A percentile compares a stretch with the other conserved stretches of the same genome.
Evolutionary conservation across 2,797 vertebrate species (phyloP).

Genomic region (Rhinatrema bivittatum): DNA sequence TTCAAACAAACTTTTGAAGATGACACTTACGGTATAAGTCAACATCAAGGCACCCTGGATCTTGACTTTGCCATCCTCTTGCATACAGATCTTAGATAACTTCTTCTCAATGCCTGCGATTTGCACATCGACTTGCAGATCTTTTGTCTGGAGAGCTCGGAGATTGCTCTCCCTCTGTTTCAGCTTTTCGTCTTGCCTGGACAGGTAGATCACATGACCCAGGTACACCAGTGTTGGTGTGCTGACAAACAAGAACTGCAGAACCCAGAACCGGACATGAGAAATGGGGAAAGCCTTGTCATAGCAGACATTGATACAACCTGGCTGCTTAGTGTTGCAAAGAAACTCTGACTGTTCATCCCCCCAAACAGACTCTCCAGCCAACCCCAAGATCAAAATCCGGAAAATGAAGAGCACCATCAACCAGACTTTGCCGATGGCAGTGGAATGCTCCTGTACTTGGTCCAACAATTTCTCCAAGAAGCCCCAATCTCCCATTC

Average conservation of each 20-base stretch:
- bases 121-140: slow-evolving; percentile 23
- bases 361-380: slow-evolving; percentile 85
- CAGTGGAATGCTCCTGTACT: slow-evolving; percentile 85
- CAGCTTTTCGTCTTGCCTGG: slow-evolving; percentile 76
- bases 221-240: slow-evolving; percentile 62
- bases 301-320: slow-evolving; percentile 89
- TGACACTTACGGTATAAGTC: slow-evolving; percentile 74
- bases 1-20: slow-evolving; percentile 80
- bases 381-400: slow-evolving; percentile 80
- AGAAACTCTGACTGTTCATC: slow-evolving; percentile 89
- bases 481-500: slow-evolving; percentile 91
- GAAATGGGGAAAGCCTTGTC: slow-evolving; percentile 91
- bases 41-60: slow-evolving; percentile 77
- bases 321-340: slow-evolving; percentile 87
- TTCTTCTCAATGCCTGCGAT: slow-evolving; percentile 52
- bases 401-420: slow-evolving; percentile 90
- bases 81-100: slow-evolving; percentile 63
- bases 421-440: slow-evolving; percentile 92
- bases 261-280: slow-evolving; percentile 87
- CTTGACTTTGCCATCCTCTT: slow-evolving; percentile 67
- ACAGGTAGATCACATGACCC: slow-evolving; percentile 62
- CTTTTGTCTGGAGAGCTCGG: slow-evolving; percentile 42
- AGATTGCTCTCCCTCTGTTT: slow-evolving; percentile 66
- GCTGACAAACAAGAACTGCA: slow-evolving; percentile 84
- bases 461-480: slow-evolving; percentile 86